Base-by-base conservation (phyloP, 2,888 invertebrate genomes). In the Cyclophora albipunctata region DNA sequence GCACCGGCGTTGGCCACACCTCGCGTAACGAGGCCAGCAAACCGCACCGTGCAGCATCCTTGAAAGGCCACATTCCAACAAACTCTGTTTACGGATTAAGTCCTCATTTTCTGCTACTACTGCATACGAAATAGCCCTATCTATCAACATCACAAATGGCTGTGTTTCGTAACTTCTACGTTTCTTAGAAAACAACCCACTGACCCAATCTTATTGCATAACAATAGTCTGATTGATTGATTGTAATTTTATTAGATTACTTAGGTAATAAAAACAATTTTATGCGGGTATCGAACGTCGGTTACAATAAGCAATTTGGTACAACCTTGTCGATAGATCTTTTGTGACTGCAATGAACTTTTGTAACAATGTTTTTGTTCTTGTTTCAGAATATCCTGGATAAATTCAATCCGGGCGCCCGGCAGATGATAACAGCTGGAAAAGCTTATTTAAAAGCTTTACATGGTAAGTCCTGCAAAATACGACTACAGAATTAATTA, bases 371-470 rank as follows among this genome's bases (percentile, higher is more conserved):
- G 1, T 35, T 34, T 52, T 40, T 57, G 43, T 34, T n/a, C 5
- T 89, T 89, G 84, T 94, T 95, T 64, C 93, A 96, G 98, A 97
- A 97, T 81, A 96, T 98, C 84, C 91, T 97, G 91, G 97, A 97
- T 81, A 97, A 97, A 90, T 98, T 98, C 90, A 97, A 97, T 90
- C 97, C 97, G 52, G 96, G 96, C 61, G 96, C 97, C 45, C 92
- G 96, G 71, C 97, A 97, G 89, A 92, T 98, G 91, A 96, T 98
- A 84, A 94, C 95, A 68, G 95, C 97, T 66, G 97, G 97, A 54
- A 97, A 97, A 84, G 95, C 97, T 54, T 97, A 97, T 83, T 91
- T 98, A 69, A 98, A 98, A 85, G 96, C 97, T 67, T 91, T 98
- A 74, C 96, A 97, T 85, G 96, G 97, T 97, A 90, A 94, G 94